Conservation (phyloP, 2,113 vertebrate genomes). For the Pungitius pungitius region DNA sequence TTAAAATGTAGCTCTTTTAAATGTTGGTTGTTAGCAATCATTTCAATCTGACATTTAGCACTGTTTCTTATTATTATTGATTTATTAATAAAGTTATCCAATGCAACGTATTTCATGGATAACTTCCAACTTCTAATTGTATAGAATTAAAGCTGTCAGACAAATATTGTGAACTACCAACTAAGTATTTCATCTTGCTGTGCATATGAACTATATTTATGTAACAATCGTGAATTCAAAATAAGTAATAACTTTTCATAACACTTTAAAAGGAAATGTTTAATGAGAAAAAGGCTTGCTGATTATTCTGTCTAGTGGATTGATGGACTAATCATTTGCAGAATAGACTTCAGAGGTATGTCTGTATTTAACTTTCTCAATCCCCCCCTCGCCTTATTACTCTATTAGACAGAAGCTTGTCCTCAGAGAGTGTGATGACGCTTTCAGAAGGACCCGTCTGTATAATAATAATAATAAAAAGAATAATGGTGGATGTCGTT, state of each 20-base stretch:
- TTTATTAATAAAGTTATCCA: too few relatives aligned
- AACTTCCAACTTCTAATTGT: not conserved
- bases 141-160: too few relatives aligned
- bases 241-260: too few relatives aligned
- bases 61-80: not conserved
- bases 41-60: not conserved
- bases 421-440: constrained; percentile 17
- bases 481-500: constrained; percentile 4
- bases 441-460: constrained; percentile 15
- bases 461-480: constrained; percentile 46
- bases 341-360: not conserved
- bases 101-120: too few relatives aligned
- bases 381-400: constrained; percentile 5
- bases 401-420: constrained; percentile 32
- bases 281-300: not conserved
- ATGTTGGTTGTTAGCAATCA: not conserved
- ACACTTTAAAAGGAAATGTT: too few relatives aligned
- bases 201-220: too few relatives aligned
- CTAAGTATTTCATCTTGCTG: too few relatives aligned
- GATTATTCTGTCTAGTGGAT: not conserved
- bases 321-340: not conserved
- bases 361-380: not conserved
- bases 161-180: too few relatives aligned
- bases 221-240: too few relatives aligned
- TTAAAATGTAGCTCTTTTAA: not conserved